Conservation (phyloP, 2,888 invertebrate genomes). For the Lepidonotus clava region DNA sequence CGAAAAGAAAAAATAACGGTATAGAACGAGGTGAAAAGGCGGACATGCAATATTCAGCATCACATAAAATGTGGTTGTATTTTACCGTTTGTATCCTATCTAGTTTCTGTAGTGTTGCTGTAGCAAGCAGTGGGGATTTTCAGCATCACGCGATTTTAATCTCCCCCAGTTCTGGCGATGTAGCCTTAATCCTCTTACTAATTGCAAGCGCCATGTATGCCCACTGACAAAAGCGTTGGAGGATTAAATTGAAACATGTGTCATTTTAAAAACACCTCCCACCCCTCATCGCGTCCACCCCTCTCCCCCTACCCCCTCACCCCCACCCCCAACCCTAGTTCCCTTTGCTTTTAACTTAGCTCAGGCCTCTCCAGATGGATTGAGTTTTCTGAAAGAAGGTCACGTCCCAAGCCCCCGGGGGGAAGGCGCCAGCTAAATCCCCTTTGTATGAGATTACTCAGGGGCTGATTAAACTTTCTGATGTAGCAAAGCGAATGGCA, state of each 20-base stretch:
- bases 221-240: not conserved
- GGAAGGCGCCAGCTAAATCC: not conserved
- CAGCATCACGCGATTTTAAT: slow-evolving; percentile 12
- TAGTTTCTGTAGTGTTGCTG: not conserved
- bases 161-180: not conserved
- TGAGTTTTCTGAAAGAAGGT: not conserved
- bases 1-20: no score
- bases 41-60: not conserved
- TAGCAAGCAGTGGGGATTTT: not conserved
- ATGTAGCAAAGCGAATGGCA: not conserved
- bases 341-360: not conserved
- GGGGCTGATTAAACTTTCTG: not conserved
- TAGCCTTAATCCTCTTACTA: not conserved
- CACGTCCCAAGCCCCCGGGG: not conserved
- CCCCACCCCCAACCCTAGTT: not conserved
- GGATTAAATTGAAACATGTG: slow-evolving; percentile 10
- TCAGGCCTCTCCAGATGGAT: not conserved
- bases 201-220: not conserved
- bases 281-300: not conserved
- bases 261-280: no score
- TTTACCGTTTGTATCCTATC: not conserved
- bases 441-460: slow-evolving; percentile 14
- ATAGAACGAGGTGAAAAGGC: no score
- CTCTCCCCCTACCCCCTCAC: not conserved
- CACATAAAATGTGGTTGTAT: not conserved